phyloP scores from a whole-genome alignment of 2,888 invertebrate genomes.

The Drosophila cracens region DNA sequence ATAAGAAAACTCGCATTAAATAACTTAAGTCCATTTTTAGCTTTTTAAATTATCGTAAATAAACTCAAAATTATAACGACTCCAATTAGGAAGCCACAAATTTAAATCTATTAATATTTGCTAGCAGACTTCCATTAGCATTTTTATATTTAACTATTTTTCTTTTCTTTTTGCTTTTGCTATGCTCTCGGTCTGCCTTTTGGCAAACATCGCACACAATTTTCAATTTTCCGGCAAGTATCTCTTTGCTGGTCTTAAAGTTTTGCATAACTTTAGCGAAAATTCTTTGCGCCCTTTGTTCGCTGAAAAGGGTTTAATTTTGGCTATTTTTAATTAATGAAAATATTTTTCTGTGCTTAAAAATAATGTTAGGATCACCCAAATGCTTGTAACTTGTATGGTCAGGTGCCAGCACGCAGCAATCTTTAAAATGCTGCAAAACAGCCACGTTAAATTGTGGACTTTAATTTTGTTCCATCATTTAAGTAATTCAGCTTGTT shows the following conservation, averaged over 20 bases:
- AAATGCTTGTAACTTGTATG: conserved; percentile 39
- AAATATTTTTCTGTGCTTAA: conserved; percentile 49
- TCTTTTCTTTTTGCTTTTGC: background rate
- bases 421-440: conserved; percentile 20
- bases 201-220: conserved; percentile 17
- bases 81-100: conserved; percentile 56
- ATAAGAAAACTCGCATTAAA: background rate
- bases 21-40: background rate
- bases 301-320: conserved; percentile 55
- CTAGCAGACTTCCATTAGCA: conserved; percentile 37
- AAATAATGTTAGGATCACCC: conserved; percentile 32
- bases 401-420: background rate
- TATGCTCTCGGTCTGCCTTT: background rate
- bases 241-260: conserved; percentile 31
- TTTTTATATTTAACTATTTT: conserved; percentile 36
- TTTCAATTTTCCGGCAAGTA: conserved; percentile 37
- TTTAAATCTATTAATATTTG: conserved; percentile 34
- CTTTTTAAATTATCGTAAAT: conserved; percentile 2
- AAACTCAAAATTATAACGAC: background rate
- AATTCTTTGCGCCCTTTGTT: conserved; percentile 42
- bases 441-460: background rate
- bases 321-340: conserved; percentile 66
- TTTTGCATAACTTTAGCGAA: conserved; percentile 47
- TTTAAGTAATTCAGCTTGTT: conserved; percentile 27
- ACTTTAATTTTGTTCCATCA: conserved; percentile 13